Base-by-base conservation (phyloP, 2,888 invertebrate species). In the Zygaena filipendulae region DNA sequence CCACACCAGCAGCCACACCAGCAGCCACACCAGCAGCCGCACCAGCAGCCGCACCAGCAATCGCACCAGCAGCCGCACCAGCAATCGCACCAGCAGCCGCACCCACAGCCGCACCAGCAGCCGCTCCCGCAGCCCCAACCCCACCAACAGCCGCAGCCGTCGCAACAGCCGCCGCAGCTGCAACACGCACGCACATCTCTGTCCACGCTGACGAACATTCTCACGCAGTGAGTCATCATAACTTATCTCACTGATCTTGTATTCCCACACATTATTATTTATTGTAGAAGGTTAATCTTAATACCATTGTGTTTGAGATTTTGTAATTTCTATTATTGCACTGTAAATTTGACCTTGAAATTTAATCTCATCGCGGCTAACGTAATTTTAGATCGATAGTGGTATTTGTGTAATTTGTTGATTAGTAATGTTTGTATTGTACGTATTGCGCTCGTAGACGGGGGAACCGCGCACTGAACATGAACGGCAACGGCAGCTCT, bases 401-500 rank as follows among this genome's bases (percentile, higher is more conserved):
- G n/a, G n/a, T n/a, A n/a, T n/a, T n/a, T n/a, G n/a, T n/a, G n/a
- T n/a, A n/a, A n/a, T n/a, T n/a, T n/a, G n/a, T n/a, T n/a, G n/a
- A n/a, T n/a, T n/a, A n/a, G n/a, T n/a, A n/a, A n/a, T n/a, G 23
- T 11, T 28, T 20, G 11, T 3, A 14, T 11, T 6, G 3, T 22
- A 8, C 2, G 7, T 25, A n/a, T 9, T 13, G 11, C 28, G 3
- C 32, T n/a, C 40, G 36, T 40, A 63, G 59, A 20, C 59, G 70
- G 14, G 43, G 52, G 13, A 56, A 44, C 39, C n/a, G n/a, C n/a
- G n/a, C n/a, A n/a, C n/a, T n/a, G n/a, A 63, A 51, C 37, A 58
- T 70, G 52, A 75, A 74, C 49, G 74, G 68, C 20, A 43, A 34
- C 22, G 13, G 23, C 13, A 23, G 32, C n/a, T n/a, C n/a, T n/a